phyloP scores from a whole-genome alignment of 30 jellyfish, hydroid and myxozoan species.

The Pelagia noctiluca region DNA sequence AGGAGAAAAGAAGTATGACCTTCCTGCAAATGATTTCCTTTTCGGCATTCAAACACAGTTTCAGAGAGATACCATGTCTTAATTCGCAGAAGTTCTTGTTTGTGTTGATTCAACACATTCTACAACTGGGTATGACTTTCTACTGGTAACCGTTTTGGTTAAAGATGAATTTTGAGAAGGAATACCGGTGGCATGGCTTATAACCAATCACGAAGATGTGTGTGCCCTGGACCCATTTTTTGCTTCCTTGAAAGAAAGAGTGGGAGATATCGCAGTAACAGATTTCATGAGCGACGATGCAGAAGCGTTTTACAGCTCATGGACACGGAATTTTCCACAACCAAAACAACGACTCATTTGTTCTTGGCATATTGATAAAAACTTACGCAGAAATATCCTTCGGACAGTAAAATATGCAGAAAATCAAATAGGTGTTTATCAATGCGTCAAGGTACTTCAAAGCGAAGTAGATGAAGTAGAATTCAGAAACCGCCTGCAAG shows the following conservation, averaged over 20 bases:
- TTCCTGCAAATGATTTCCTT: conserved; percentile 39
- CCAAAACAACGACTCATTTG: conserved; percentile 47
- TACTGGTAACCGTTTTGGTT: conserved; percentile 51
- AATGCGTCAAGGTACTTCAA: conserved; percentile 20
- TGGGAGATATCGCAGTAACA: conserved; percentile 34
- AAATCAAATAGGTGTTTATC: conserved; percentile 24
- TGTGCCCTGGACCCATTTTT: conserved; percentile 59
- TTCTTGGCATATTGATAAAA: conserved; percentile 66
- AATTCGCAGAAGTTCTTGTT: background rate
- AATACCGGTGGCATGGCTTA: conserved; percentile 70
- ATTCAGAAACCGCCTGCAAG: conserved; percentile 26
- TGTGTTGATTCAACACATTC: conserved; percentile 51
- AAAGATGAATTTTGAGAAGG: conserved; percentile 73
- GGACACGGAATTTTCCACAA: conserved; percentile 40
- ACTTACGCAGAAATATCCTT: conserved; percentile 25
- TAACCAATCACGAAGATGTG: conserved; percentile 58
- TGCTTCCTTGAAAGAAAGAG: conserved; percentile 12
- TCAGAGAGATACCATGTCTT: conserved; percentile 17
- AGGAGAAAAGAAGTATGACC: conserved; percentile 33
- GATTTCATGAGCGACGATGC: conserved; percentile 71
- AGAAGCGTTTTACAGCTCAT: conserved; percentile 51
- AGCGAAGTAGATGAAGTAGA: conserved; percentile 28
- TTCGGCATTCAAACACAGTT: conserved; percentile 25
- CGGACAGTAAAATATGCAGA: background rate
- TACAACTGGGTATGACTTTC: conserved; percentile 34